A percentile compares a stretch with the other conserved stretches of the same genome.
Conservation (phyloP, 2,113 vertebrate species). For the Microcebus jonahi region DNA sequence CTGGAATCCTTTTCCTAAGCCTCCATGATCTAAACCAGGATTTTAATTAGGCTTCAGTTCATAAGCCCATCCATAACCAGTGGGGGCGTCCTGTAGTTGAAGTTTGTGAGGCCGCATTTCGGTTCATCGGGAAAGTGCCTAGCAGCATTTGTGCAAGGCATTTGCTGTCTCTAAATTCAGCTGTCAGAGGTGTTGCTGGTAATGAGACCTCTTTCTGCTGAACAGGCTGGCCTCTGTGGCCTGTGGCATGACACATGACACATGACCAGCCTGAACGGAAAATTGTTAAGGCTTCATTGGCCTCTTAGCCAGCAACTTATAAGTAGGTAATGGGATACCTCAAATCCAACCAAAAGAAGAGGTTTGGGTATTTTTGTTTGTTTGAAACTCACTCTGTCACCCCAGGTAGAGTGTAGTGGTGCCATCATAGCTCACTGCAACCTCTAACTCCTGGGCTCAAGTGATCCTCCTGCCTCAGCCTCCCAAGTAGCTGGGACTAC, state of each 20-base stretch:
- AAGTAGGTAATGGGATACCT: neutral
- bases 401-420: too few species aligned
- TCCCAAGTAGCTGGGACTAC: too few species aligned
- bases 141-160: neutral
- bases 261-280: neutral
- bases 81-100: neutral
- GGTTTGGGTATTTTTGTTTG: too few species aligned
- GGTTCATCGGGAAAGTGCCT: neutral
- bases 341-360: neutral
- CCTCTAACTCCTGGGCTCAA: too few species aligned
- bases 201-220: neutral
- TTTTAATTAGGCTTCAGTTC: neutral
- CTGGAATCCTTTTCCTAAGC: neutral
- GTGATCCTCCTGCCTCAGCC: too few species aligned
- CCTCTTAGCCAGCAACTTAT: neutral
- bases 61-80: neutral
- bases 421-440: too few species aligned
- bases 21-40: neutral
- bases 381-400: too few species aligned
- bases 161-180: neutral
- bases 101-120: neutral
- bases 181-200: neutral
- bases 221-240: neutral
- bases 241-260: neutral
- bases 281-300: neutral